These are phyloP conservation scores for Tokudaia tokunoshimensis DNA, from an alignment of 2,797 vertebrate genomes.

Conservation along the genomic window DNA sequence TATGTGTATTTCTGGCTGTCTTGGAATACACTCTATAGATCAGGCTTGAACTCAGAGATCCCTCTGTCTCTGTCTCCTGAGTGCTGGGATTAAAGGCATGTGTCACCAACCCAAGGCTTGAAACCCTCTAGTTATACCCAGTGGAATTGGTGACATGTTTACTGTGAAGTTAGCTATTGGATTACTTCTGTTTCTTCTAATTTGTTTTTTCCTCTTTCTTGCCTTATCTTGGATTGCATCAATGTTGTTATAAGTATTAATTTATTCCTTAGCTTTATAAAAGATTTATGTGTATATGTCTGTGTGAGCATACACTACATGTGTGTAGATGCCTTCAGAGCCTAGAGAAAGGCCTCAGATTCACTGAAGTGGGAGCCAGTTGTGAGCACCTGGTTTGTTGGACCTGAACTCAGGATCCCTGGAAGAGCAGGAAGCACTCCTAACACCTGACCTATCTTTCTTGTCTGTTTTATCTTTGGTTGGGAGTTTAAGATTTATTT, in stretches of 20 bases:
- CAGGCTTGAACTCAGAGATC: too few relatives aligned
- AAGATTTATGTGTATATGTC: not conserved
- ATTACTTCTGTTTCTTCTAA: too few relatives aligned
- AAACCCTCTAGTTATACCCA: too few relatives aligned
- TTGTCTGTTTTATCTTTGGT: not conserved
- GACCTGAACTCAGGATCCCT: not conserved
- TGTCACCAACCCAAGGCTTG: too few relatives aligned
- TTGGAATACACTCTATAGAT: too few relatives aligned
- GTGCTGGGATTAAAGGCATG: too few relatives aligned
- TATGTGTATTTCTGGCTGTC: too few relatives aligned
- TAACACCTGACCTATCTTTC: not conserved
- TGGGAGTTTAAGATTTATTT: not conserved
- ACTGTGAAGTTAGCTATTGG: too few relatives aligned
- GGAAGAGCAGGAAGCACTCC: not conserved
- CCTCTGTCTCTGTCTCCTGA: too few relatives aligned
- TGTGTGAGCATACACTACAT: not conserved
- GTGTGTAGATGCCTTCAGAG: not conserved
- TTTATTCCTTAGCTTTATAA: not conserved
- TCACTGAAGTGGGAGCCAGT: not conserved
- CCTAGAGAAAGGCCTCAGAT: not conserved
- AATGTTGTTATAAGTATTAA: not conserved
- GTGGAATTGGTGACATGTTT: too few relatives aligned
- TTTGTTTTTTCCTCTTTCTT: too few relatives aligned
- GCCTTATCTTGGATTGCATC: too few relatives aligned
- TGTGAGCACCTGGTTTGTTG: not conserved